Conservation (phyloP, 2,113 vertebrate species). For the Zapornia atra region DNA sequence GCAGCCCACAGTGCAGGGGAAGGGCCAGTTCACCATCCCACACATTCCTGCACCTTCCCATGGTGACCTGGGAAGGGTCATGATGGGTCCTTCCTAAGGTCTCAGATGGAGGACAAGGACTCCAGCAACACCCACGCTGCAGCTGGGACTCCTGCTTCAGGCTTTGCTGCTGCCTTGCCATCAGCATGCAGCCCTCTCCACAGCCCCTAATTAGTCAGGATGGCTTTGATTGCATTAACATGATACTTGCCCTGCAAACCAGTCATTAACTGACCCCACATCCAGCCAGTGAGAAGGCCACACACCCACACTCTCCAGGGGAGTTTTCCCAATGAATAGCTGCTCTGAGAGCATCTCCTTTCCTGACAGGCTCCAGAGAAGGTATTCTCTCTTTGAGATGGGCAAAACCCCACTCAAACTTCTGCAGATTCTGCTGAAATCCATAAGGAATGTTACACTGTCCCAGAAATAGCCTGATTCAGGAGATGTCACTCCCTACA, state of each 20-base stretch:
- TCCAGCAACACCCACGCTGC: neutral
- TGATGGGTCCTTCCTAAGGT: neutral
- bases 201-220: neutral
- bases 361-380: neutral
- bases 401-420: neutral
- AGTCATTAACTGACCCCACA: neutral
- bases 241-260: neutral
- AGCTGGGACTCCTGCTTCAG: neutral
- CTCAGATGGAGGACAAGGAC: neutral
- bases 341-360: neutral
- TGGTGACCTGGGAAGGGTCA: accelerated
- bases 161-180: neutral
- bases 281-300: neutral
- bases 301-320: neutral
- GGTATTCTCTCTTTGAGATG: neutral
- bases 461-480: neutral
- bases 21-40: accelerated
- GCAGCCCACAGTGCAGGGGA: neutral
- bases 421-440: neutral
- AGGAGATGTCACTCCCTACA: too few species aligned
- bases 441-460: accelerated
- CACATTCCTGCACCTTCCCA: accelerated
- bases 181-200: neutral
- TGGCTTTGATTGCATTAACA: neutral
- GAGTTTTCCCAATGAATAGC: neutral